Evolutionary conservation across 1,140 invertebrate species (phyloP).

Genomic region (Zaprionus ghesquierei): DNA sequence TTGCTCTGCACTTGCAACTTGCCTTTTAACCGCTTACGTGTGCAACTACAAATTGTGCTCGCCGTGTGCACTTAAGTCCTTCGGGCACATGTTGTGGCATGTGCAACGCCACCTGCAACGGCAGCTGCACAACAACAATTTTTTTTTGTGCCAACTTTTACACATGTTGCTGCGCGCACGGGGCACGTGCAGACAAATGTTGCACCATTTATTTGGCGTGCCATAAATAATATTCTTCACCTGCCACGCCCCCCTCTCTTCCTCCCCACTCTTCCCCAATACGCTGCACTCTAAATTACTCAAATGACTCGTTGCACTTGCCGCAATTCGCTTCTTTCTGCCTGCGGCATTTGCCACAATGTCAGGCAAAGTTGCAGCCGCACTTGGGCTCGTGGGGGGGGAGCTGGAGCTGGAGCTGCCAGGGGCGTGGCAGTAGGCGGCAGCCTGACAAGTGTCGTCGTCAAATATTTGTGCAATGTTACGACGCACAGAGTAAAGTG

Average conservation of each 20-base stretch:
- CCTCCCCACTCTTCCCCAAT: not conserved
- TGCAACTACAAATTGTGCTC: slow-evolving; percentile 53
- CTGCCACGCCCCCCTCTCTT: slow-evolving; percentile 30
- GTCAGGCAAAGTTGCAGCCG: slow-evolving; percentile 10
- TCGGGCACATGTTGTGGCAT: slow-evolving; percentile 49
- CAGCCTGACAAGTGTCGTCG: slow-evolving; percentile 32
- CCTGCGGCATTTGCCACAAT: slow-evolving; percentile 15
- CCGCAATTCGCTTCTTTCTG: slow-evolving; percentile 16
- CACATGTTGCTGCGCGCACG: slow-evolving; percentile 41
- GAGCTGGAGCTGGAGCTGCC: not conserved
- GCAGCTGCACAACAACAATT: slow-evolving; percentile 23
- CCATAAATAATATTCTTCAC: slow-evolving; percentile 65
- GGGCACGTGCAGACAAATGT: slow-evolving; percentile 54
- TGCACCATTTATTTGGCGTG: slow-evolving; percentile 31
- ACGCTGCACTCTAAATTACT: slow-evolving; percentile 57
- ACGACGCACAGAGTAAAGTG: not conserved
- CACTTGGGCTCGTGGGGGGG: not conserved
- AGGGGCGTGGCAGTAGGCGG: not conserved
- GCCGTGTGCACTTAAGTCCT: slow-evolving; percentile 16
- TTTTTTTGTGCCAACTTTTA: slow-evolving; percentile 42
- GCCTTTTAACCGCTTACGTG: slow-evolving; percentile 63
- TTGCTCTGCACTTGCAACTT: not conserved
- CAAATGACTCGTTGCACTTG: slow-evolving; percentile 63
- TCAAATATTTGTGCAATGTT: slow-evolving; percentile 36
- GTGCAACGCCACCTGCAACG: slow-evolving; percentile 23